phyloP scores from a whole-genome alignment of 2,113 vertebrate species.

The Gymnobelideus leadbeateri region DNA sequence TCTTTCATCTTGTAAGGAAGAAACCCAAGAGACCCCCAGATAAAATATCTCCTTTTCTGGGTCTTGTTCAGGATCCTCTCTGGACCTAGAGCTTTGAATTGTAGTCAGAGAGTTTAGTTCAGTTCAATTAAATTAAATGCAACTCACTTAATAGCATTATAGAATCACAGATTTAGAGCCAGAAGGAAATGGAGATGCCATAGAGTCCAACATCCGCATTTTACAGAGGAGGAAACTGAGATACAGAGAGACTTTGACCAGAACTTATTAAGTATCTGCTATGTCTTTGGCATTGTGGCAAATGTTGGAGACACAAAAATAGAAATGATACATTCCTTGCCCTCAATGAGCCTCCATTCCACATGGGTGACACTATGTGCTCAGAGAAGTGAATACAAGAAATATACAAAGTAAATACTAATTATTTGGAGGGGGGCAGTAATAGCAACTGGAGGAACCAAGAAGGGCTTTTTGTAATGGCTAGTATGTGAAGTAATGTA shows the following conservation, averaged over 20 bases:
- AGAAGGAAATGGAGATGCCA: neutral
- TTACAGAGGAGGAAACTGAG: neutral
- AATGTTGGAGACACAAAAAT: neutral
- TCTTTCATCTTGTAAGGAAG: constrained; percentile 25
- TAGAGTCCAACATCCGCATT: neutral
- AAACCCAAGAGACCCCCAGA: neutral
- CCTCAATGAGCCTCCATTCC: neutral
- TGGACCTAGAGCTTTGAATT: neutral
- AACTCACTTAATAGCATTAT: neutral
- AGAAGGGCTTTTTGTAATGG: neutral
- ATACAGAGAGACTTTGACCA: neutral
- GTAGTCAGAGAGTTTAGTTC: neutral
- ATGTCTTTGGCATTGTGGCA: neutral
- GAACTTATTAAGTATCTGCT: neutral
- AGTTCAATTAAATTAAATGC: neutral
- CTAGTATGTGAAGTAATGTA: neutral
- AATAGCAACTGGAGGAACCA: neutral
- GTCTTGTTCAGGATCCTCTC: neutral
- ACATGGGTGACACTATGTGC: neutral
- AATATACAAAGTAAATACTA: neutral
- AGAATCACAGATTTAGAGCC: neutral
- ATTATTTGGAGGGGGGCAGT: neutral
- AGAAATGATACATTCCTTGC: neutral
- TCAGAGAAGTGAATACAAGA: neutral
- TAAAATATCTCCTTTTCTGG: neutral